These are phyloP conservation scores for Ivindomyrus marchei DNA, from an alignment of 2,113 vertebrate species.

Conservation along the genomic window DNA sequence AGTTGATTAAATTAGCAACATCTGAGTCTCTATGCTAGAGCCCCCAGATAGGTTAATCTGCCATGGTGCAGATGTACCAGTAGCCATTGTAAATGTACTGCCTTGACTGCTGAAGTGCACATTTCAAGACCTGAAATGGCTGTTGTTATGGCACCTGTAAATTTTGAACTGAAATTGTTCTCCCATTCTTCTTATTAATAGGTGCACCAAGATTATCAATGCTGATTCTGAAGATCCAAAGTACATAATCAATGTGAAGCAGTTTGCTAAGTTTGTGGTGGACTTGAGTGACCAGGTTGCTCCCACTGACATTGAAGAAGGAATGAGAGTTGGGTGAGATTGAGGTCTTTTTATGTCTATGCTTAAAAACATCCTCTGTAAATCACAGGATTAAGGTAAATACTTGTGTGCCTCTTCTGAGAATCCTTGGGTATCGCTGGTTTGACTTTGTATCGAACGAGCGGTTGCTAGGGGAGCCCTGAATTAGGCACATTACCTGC, in stretches of 20 bases:
- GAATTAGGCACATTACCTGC: no score
- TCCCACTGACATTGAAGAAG: slow-evolving; percentile 97
- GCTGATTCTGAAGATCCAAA: slow-evolving; percentile 97
- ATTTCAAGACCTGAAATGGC: neutral
- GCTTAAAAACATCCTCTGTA: neutral
- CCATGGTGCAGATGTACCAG: neutral
- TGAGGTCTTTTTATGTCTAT: no score
- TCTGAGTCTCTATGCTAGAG: neutral
- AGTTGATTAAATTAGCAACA: neutral
- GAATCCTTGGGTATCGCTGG: no score
- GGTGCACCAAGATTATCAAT: slow-evolving; percentile 98
- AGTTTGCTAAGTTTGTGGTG: slow-evolving; percentile 98
- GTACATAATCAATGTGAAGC: slow-evolving; percentile 98
- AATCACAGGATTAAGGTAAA: neutral
- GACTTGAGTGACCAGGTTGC: slow-evolving; percentile 97
- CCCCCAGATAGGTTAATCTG: neutral
- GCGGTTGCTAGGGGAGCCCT: no score
- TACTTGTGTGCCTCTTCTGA: no score
- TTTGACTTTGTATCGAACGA: no score
- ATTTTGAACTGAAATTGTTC: neutral
- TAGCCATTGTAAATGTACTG: neutral
- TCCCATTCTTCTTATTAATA: slow-evolving; percentile 35
- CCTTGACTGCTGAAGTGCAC: neutral
- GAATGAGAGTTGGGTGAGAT: slow-evolving; percentile 95
- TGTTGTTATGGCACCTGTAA: neutral